These are phyloP conservation scores for Sebastes vulpes DNA, from an alignment of 2,797 vertebrate species.

Conservation along the genomic window DNA sequence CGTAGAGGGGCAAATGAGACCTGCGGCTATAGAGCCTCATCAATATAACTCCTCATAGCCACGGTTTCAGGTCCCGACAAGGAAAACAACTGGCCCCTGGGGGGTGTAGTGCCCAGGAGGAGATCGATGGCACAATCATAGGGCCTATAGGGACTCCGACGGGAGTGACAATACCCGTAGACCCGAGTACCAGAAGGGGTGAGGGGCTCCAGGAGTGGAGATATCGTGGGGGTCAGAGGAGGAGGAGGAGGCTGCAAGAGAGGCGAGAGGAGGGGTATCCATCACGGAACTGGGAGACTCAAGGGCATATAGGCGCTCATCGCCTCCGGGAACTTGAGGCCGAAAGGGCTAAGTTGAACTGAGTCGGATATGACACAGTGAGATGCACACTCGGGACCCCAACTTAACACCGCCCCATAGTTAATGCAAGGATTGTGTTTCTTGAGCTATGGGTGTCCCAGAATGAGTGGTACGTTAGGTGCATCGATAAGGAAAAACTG, in stretches of 20 bases:
- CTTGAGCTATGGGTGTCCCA: neutral
- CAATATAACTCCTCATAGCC: too few species aligned
- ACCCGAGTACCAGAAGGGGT: neutral
- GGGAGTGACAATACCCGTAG: neutral
- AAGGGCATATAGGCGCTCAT: neutral
- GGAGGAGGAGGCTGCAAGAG: neutral
- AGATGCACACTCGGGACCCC: neutral
- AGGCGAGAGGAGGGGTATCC: too few species aligned
- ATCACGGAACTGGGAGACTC: neutral
- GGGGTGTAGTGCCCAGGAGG: too few species aligned
- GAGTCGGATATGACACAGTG: neutral
- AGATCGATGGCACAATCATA: too few species aligned
- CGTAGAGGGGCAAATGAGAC: too few species aligned
- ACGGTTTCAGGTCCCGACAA: too few species aligned
- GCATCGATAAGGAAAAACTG: neutral
- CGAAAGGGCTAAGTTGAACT: neutral
- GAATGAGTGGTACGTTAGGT: neutral
- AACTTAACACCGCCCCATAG: neutral
- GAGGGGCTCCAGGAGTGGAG: neutral
- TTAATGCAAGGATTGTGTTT: neutral
- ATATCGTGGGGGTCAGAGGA: neutral
- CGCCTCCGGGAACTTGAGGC: neutral
- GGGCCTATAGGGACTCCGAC: neutral
- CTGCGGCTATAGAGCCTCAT: too few species aligned
- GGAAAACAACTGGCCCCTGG: too few species aligned